Evolutionary conservation across 92 coral and sea anemone species (phyloP).

Genomic region (Epizoanthus rinbou): DNA sequence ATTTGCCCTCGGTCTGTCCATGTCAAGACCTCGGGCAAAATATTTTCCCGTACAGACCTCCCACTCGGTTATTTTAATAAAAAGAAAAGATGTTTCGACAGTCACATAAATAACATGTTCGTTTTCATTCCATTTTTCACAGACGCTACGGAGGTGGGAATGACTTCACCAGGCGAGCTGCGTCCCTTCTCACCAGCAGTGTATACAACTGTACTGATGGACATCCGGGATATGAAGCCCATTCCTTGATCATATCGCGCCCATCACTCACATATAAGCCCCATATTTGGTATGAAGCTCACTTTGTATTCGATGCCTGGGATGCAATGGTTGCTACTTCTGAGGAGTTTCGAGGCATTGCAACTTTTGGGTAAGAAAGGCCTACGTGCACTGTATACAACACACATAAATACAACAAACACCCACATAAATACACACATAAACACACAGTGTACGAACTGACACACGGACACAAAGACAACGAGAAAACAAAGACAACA

Average conservation of each 20-base stretch:
- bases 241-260: conserved; percentile 58
- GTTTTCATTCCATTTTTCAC: background rate
- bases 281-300: conserved; percentile 73
- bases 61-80: too few species aligned
- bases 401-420: too few species aligned
- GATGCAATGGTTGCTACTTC: conserved; percentile 66
- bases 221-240: conserved; percentile 41
- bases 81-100: too few species aligned
- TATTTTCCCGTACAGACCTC: too few species aligned
- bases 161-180: conserved; percentile 52
- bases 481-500: background rate
- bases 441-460: too few species aligned
- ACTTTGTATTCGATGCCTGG: conserved; percentile 76
- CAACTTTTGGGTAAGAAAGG: conserved; percentile 68
- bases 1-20: too few species aligned
- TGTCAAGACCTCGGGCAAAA: too few species aligned
- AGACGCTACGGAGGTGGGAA: conserved; percentile 69
- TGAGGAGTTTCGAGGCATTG: conserved; percentile 46
- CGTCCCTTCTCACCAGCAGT: conserved; percentile 55
- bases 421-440: background rate
- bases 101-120: too few species aligned
- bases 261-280: conserved; percentile 67
- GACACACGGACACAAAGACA: background rate
- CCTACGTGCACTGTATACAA: background rate
- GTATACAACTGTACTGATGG: conserved; percentile 77